Evolutionary conservation across 2,113 vertebrate species (phyloP), one percentile per base, ranked within the genome.

Genomic region (Erythrolamprus reginae): DNA sequence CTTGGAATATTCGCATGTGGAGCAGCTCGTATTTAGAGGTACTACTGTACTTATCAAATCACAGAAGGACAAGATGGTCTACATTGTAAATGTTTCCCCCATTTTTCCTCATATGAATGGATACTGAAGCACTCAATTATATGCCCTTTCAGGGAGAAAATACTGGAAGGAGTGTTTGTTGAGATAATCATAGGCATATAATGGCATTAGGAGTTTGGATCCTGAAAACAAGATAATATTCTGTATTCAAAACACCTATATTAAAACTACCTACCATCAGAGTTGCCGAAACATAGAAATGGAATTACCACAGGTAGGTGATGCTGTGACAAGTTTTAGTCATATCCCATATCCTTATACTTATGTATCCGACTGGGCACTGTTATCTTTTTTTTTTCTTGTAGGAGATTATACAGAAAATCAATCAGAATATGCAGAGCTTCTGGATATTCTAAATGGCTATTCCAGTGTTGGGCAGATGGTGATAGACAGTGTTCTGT

Each of bases 361-460:
- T 19, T 12, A 84, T 51, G 45, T 84, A 65, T n/a, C 26, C 17
- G 50, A 42, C 90, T 56, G 61, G 52, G 90, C 12, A 87, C 51
- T 77, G 28, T 77, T 90, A 85, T 87, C 50, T 33, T 88, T 65
- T 70, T 88, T 65, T 70, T 91, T 61, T 45, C 45, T 91, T 77
- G 86, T 55, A 88, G 38, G 58, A 84, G 55, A 48, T 42, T 84
- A 87, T 84, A 58, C 42, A n/a, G 53, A 51, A 51, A 84, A 65
- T 84, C 86, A 88, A 42, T 52, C 10, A 58, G 53, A 84, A 61
- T 88, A 88, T 88, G 90, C 42, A 55, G 53, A 84, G 77, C 86
- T 84, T 91, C 77, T 61, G 70, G 90, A 45, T 61, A 84, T 88
- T 33, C 21, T 38, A 61, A 88, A 50, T 65, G 55, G 55, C n/a